Percentiles rank a stretch among this genome's conserved stretches.
These are phyloP conservation scores for Callyntrura sp. DNA, from an alignment of 2,888 invertebrate genomes.

Conservation along the genomic window DNA sequence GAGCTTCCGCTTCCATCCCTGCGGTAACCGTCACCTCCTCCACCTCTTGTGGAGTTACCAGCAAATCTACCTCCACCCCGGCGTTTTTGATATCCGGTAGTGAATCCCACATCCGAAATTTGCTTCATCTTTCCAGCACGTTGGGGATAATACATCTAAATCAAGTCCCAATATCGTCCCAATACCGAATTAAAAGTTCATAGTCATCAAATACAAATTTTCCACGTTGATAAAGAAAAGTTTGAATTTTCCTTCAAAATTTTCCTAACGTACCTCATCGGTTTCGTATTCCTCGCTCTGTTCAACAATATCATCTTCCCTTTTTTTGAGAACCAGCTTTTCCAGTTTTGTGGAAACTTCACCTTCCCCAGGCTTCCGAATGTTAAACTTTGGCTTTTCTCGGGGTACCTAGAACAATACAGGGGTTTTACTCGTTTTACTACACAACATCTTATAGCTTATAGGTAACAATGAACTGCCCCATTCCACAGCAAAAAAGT, in stretches of 20 bases:
- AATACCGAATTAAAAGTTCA: too few relatives aligned
- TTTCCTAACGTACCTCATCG: slow-evolving; percentile 31
- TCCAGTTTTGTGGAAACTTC: slow-evolving; percentile 97
- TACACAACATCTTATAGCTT: too few relatives aligned
- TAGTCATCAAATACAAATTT: too few relatives aligned
- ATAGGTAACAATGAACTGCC: too few relatives aligned
- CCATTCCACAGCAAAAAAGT: neutral
- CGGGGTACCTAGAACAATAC: slow-evolving; percentile 87
- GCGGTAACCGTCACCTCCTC: slow-evolving; percentile 86
- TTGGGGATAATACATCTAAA: slow-evolving; percentile 89
- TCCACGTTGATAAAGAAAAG: too few relatives aligned
- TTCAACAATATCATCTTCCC: slow-evolving; percentile 88
- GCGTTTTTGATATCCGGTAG: slow-evolving; percentile 61
- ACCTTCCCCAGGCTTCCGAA: slow-evolving; percentile 97
- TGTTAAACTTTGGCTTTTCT: slow-evolving; percentile 94
- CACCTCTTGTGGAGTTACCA: slow-evolving; percentile 87
- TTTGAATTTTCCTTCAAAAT: too few relatives aligned
- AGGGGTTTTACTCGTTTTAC: neutral
- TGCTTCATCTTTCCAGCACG: slow-evolving; percentile 95
- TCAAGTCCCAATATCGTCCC: neutral
- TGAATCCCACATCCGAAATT: slow-evolving; percentile 87
- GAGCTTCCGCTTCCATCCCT: slow-evolving; percentile 80
- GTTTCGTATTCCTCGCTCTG: slow-evolving; percentile 86
- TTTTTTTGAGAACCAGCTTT: slow-evolving; percentile 93
- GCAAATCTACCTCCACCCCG: slow-evolving; percentile 34